Conservation (phyloP, 2,888 invertebrate genomes). For the Tetanocera ferruginea region DNA sequence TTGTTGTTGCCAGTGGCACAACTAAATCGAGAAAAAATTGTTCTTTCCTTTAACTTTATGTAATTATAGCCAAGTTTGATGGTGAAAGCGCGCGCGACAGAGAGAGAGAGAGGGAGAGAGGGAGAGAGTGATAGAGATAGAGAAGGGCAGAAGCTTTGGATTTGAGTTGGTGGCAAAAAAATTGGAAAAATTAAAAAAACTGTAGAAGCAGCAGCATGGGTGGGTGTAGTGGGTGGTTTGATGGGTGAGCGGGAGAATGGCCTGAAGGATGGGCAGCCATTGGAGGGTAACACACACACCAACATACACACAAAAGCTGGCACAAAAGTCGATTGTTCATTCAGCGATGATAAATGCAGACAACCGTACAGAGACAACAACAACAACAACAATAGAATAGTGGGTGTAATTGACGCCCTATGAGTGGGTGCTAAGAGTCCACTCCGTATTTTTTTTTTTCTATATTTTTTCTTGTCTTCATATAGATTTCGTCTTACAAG, state of each 20-base stretch:
- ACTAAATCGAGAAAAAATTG: slow-evolving; percentile 42
- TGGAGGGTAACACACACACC: slow-evolving; percentile 9
- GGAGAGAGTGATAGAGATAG: background rate
- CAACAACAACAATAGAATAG: slow-evolving; percentile 21
- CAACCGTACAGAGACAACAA: slow-evolving; percentile 34
- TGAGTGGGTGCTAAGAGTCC: slow-evolving; percentile 15
- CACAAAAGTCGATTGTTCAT: slow-evolving; percentile 43
- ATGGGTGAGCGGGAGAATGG: background rate
- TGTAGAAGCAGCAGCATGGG: background rate
- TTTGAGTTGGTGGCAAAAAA: background rate
- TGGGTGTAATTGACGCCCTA: slow-evolving; percentile 40
- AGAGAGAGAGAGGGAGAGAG: background rate
- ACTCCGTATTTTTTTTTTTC: background rate
- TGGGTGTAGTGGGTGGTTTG: background rate
- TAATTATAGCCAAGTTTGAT: slow-evolving; percentile 40
- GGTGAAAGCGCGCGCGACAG: background rate
- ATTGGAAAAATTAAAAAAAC: background rate
- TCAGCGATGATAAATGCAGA: slow-evolving; percentile 44
- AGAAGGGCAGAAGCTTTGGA: background rate
- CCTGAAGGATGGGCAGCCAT: background rate
- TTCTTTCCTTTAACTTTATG: slow-evolving; percentile 43
- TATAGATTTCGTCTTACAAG: slow-evolving; percentile 13
- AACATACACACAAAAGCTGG: slow-evolving; percentile 15
- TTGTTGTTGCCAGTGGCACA: slow-evolving; percentile 35
- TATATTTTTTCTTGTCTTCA: background rate